phyloP scores from a whole-genome alignment of 2,888 invertebrate genomes.

The Oligia fasciuncula region DNA sequence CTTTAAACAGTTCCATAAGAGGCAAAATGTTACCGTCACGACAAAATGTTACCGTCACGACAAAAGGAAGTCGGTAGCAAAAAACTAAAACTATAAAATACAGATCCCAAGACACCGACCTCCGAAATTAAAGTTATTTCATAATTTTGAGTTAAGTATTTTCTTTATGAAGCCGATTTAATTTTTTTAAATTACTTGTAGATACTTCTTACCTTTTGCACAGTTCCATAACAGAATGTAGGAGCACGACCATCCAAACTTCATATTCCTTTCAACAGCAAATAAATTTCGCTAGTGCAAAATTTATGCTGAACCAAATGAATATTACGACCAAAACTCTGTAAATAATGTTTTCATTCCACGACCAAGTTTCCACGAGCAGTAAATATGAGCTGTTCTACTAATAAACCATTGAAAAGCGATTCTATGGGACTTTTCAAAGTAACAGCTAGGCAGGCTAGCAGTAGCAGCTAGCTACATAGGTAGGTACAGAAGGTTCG shows the following conservation, averaged over 20 bases:
- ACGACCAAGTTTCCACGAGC: slow-evolving; percentile 29
- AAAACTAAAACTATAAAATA: too few relatives aligned
- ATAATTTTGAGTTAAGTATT: too few relatives aligned
- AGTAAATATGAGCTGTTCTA: slow-evolving; percentile 44
- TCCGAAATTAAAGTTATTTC: too few relatives aligned
- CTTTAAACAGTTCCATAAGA: too few relatives aligned
- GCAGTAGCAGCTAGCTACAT: too few relatives aligned
- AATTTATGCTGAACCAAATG: slow-evolving; percentile 38
- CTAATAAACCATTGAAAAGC: slow-evolving; percentile 37
- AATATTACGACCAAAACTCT: slow-evolving; percentile 28
- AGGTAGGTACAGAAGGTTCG: background rate
- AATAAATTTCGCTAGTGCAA: slow-evolving; percentile 14
- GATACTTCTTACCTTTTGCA: background rate
- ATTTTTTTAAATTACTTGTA: too few relatives aligned
- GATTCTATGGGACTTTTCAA: slow-evolving; percentile 21
- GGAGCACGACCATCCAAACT: slow-evolving; percentile 8
- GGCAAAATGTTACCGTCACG: too few relatives aligned
- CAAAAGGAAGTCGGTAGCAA: too few relatives aligned
- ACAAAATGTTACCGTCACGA: too few relatives aligned
- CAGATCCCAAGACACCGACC: too few relatives aligned
- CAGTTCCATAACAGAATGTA: slow-evolving; percentile 12
- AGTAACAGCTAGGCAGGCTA: background rate
- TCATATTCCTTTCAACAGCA: slow-evolving; percentile 12
- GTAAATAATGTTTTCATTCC: slow-evolving; percentile 51
- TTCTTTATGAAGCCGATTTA: too few relatives aligned